A percentile compares a stretch with the other conserved stretches of the same genome.
These are phyloP conservation scores for Sebastes goodei DNA, from an alignment of 2,797 vertebrate species.

Conservation along the genomic window DNA sequence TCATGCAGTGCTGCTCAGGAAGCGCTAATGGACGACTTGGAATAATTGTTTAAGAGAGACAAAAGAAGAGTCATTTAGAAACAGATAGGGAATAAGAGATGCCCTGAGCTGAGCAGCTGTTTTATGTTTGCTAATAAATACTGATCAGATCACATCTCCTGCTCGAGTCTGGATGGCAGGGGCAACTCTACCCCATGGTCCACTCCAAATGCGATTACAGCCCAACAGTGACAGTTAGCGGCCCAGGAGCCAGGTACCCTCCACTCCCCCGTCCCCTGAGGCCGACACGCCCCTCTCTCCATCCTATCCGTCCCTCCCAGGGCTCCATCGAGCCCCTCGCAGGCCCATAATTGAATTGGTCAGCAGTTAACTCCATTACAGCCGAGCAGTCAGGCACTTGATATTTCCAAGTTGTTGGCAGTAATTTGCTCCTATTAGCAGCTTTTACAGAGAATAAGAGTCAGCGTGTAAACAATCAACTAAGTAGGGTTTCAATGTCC, in stretches of 20 bases:
- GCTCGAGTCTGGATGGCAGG: constrained; percentile 56
- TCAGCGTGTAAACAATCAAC: constrained; percentile 78
- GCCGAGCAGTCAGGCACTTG: constrained; percentile 87
- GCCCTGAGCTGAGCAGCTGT: constrained; percentile 43
- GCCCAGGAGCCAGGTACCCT: constrained; percentile 74
- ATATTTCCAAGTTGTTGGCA: constrained; percentile 88
- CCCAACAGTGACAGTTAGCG: constrained; percentile 76
- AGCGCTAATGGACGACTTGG: background rate
- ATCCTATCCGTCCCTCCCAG: constrained; percentile 45
- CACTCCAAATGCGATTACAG: constrained; percentile 75
- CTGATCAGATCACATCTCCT: constrained; percentile 72
- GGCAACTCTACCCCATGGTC: constrained; percentile 62
- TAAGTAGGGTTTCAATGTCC: constrained; percentile 55
- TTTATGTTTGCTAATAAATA: constrained; percentile 69
- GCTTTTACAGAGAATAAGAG: constrained; percentile 87
- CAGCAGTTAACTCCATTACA: constrained; percentile 89
- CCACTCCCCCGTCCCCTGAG: constrained; percentile 55
- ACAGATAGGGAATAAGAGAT: constrained; percentile 37
- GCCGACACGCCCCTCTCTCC: constrained; percentile 50
- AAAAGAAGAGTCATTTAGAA: constrained; percentile 45
- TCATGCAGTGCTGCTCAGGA: background rate
- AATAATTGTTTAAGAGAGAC: constrained; percentile 41
- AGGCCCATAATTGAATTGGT: constrained; percentile 89
- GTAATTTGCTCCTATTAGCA: constrained; percentile 91
- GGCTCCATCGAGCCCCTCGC: constrained; percentile 58